phyloP scores from a whole-genome alignment of 2,113 vertebrate genomes.

The Hucho hucho region DNA sequence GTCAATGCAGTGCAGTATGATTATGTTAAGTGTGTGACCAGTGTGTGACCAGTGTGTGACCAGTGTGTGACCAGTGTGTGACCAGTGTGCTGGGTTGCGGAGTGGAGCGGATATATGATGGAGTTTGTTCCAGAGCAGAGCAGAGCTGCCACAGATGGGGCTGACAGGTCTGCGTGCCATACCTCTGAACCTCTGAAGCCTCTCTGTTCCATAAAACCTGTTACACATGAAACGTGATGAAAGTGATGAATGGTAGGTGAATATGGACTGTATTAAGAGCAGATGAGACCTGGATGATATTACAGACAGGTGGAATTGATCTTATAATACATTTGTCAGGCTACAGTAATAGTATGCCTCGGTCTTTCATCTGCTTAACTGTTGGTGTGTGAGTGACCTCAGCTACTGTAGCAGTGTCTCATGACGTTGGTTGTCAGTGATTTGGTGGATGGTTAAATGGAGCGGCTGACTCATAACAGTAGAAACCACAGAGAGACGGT shows the following conservation, averaged over 20 bases:
- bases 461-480: slow-evolving; percentile 64
- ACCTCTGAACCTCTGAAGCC: neutral
- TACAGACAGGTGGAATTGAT: slow-evolving; percentile 8
- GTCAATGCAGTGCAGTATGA: neutral
- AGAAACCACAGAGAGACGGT: slow-evolving; percentile 60
- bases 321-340: slow-evolving; percentile 23
- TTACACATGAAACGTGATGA: slow-evolving; percentile 21
- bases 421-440: slow-evolving; percentile 59
- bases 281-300: slow-evolving; percentile 27
- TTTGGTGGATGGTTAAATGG: slow-evolving; percentile 57
- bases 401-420: slow-evolving; percentile 37
- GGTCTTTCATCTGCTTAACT: neutral
- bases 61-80: neutral
- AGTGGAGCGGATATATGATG: neutral
- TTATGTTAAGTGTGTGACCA: neutral
- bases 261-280: slow-evolving; percentile 8
- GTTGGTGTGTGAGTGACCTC: slow-evolving; percentile 41
- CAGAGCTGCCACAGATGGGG: slow-evolving; percentile 4
- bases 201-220: slow-evolving; percentile 19
- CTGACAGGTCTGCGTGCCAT: neutral
- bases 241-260: slow-evolving; percentile 31
- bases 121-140: slow-evolving; percentile 2
- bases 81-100: neutral
- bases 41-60: no score
- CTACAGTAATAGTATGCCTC: neutral